Evolutionary conservation across 1,140 invertebrate genomes (phyloP).

Genomic region (Mya arenaria): DNA sequence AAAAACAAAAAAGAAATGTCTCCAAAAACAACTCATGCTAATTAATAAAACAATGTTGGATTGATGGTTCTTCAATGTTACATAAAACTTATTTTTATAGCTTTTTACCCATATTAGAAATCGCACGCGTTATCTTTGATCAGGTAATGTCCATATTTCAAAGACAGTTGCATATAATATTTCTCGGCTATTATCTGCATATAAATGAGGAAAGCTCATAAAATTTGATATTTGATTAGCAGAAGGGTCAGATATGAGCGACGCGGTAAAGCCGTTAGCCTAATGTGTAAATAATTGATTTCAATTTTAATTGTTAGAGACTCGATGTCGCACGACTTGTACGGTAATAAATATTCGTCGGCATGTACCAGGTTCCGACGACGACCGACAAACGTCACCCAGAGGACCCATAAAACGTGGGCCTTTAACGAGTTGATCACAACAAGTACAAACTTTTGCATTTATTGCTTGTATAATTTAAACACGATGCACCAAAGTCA

Average conservation of each 20-base stretch:
- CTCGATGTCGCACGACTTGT: neutral
- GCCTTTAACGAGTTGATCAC: neutral
- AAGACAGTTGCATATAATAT: constrained; percentile 35
- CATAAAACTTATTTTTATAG: no score
- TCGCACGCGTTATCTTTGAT: neutral
- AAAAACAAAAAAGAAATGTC: no score
- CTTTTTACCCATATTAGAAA: no score
- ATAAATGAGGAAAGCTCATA: constrained; percentile 36
- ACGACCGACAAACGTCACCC: constrained; percentile 1
- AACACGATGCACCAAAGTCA: no score
- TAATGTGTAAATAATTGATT: constrained; percentile 57
- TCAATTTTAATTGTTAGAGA: constrained; percentile 42
- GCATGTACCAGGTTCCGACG: constrained; percentile 8
- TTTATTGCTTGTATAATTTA: no score
- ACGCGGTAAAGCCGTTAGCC: neutral
- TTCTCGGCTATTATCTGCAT: constrained; percentile 14
- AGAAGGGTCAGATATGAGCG: neutral
- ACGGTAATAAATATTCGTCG: constrained; percentile 32
- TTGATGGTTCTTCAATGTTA: no score
- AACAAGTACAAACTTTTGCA: no score
- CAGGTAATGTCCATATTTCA: constrained; percentile 3
- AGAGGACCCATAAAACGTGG: neutral
- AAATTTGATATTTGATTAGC: constrained; percentile 35
- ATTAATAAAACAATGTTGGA: no score
- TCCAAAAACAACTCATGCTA: no score